Conservation (phyloP, 2,113 vertebrate species). For the Cyphomyrus discorhynchus region DNA sequence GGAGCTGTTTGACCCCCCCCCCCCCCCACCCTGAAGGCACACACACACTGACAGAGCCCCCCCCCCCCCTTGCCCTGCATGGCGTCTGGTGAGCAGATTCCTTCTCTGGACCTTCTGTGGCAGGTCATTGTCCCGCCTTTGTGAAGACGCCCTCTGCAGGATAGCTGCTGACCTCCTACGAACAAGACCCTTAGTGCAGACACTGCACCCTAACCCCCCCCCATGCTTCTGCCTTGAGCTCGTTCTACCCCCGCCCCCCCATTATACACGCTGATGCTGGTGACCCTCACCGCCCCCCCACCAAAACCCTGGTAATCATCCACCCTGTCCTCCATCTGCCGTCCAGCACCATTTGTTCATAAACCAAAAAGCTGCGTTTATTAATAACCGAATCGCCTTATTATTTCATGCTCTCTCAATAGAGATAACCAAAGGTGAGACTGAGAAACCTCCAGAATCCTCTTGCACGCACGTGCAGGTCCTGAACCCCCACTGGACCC, state of each 20-base stretch:
- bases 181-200: no score
- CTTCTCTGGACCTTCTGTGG: no score
- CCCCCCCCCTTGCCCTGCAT: no score
- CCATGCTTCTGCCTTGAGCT: slow-evolving; percentile 15
- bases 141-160: no score
- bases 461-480: neutral
- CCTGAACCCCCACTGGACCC: neutral
- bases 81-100: no score
- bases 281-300: neutral
- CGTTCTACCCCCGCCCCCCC: neutral
- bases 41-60: no score
- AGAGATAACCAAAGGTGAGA: slow-evolving; percentile 64
- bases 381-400: slow-evolving; percentile 48
- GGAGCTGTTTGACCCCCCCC: no score
- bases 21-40: no score
- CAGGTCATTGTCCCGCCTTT: no score
- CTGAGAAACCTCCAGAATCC: neutral
- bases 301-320: neutral
- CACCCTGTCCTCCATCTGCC: slow-evolving; percentile 29
- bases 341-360: slow-evolving; percentile 26
- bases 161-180: no score
- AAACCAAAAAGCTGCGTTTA: slow-evolving; percentile 19
- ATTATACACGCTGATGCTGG: neutral
- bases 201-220: no score
- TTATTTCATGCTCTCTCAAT: slow-evolving; percentile 58